phyloP scores from a whole-genome alignment of 2,888 invertebrate genomes.

The Agrochola lota region DNA sequence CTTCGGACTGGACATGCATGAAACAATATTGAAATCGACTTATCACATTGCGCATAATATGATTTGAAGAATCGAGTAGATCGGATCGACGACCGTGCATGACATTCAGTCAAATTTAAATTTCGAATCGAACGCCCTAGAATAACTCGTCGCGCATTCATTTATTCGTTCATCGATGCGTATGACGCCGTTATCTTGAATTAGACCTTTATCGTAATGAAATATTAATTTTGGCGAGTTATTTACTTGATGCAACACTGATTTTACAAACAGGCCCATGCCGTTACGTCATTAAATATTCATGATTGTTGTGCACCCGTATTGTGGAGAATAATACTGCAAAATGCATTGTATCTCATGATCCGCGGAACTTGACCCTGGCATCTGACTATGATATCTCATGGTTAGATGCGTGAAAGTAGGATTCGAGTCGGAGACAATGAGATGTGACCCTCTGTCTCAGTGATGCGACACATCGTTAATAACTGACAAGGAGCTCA shows the following conservation, averaged over 20 bases:
- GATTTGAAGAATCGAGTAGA: constrained; percentile 44
- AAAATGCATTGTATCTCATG: constrained; percentile 49
- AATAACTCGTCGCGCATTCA: constrained; percentile 56
- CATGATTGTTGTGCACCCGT: constrained; percentile 41
- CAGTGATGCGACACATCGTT: neutral
- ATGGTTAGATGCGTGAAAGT: constrained; percentile 34
- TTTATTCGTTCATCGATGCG: constrained; percentile 58
- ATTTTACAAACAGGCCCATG: constrained; percentile 23
- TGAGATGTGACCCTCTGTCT: constrained; percentile 4
- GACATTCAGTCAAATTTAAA: constrained; percentile 65
- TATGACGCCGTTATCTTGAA: constrained; percentile 56
- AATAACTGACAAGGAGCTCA: neutral
- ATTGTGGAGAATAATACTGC: constrained; percentile 35
- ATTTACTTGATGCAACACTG: constrained; percentile 26
- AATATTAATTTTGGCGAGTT: constrained; percentile 49
- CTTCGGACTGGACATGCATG: constrained; percentile 45
- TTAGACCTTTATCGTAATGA: constrained; percentile 49
- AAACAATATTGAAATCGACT: constrained; percentile 63
- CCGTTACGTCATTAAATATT: constrained; percentile 47
- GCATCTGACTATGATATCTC: neutral
- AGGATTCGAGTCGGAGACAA: constrained; percentile 2
- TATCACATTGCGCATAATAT: constrained; percentile 61
- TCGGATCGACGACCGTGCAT: constrained; percentile 51
- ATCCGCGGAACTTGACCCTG: constrained; percentile 16
- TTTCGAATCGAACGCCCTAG: constrained; percentile 63